Evolutionary conservation across 2,888 invertebrate species (phyloP), one percentile per base, ranked within the genome.

Genomic region (Muscina levida): DNA sequence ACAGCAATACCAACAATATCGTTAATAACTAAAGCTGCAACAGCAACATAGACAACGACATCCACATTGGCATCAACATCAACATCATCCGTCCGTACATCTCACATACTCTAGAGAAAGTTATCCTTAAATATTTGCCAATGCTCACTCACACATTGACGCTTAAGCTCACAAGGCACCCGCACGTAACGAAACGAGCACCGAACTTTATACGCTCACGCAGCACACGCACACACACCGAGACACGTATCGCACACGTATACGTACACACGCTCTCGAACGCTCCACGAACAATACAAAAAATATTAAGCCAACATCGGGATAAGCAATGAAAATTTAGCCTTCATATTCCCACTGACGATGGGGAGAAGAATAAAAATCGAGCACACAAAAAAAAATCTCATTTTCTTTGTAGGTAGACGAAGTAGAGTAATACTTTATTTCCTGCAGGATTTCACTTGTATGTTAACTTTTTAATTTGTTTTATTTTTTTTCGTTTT

Each of bases 251-350:
- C 31, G 48, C n/a, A 24, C 59, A 59, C 42, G 31, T 17, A 65
- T 53, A 56, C 42, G 66, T 31, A n/a, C 2, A 42, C 26, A 53
- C 31, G 68, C 17, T 22, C 44, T 39, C 39, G n/a, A n/a, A n/a
- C n/a, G n/a, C n/a, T n/a, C 72, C 59, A 76, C 11, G 46, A n/a
- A 73, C 51, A 71, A 53, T 67, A 70, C 53, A 51, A 67, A 77
- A 73, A 72, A 72, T 62, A 42, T 62, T 62, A 48, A 71, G 56
- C 59, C 72, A 74, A 77, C 73, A 73, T 65, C 24, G 73, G 77
- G 73, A 77, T 73, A 77, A 72, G 53, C 65, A 75, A 70, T 10
- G 71, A 42, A 81, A 77, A 67, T 81, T 71, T 81, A 81, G 81
- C 81, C 81, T 81, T 81, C 81, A 71, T 72, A 57, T 26, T 42